Evolutionary conservation across 2,888 invertebrate genomes (phyloP).

Genomic region (Trissolcus brochymenae): DNA sequence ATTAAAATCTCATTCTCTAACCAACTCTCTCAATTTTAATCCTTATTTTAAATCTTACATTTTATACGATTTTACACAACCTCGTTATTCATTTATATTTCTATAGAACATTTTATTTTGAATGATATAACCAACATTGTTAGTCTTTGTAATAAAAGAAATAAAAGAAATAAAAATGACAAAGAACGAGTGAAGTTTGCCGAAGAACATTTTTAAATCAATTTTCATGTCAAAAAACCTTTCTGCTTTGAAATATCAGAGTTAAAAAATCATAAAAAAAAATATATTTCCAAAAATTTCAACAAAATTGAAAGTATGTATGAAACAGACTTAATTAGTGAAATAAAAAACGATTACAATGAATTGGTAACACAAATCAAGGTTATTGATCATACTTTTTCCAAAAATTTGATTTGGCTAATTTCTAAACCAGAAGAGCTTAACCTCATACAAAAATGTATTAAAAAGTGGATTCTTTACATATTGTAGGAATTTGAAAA

Average conservation of each 20-base stretch:
- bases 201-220: background rate
- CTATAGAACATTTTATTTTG: background rate
- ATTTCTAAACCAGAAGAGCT: background rate
- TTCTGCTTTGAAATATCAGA: background rate
- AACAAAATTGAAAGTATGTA: constrained; percentile 16
- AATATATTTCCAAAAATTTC: too few relatives aligned
- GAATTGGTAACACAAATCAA: constrained; percentile 8
- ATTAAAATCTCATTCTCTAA: too few relatives aligned
- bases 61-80: constrained; percentile 5
- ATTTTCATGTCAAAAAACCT: background rate
- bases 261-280: background rate
- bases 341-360: constrained; percentile 7
- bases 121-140: background rate
- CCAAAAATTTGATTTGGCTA: background rate
- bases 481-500: background rate
- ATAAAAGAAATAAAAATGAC: background rate
- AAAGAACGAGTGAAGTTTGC: too few relatives aligned
- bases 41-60: too few relatives aligned
- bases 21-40: too few relatives aligned
- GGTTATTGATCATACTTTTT: constrained; percentile 3
- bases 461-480: background rate
- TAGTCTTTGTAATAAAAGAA: background rate
- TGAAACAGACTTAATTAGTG: constrained; percentile 3
- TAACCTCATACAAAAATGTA: background rate
- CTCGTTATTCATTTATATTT: background rate